Evolutionary conservation across 1,140 invertebrate genomes (phyloP).

Genomic region (Hormaphis cornu): DNA sequence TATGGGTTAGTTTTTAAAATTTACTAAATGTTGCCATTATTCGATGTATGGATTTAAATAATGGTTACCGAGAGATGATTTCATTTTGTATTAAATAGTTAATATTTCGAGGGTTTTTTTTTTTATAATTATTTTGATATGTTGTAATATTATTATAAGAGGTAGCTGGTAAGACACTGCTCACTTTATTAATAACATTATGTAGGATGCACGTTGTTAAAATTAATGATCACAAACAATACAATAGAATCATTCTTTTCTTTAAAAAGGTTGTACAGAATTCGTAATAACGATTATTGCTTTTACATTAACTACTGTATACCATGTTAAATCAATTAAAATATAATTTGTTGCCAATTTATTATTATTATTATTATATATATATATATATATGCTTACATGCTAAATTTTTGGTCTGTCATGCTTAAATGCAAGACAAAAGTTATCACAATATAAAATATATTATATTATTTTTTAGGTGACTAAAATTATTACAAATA

Average conservation of each 20-base stretch:
- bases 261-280: not conserved
- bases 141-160: not conserved
- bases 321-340: constrained; percentile 26
- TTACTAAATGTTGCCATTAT: too few relatives aligned
- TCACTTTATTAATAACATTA: not conserved
- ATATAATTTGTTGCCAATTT: constrained; percentile 6
- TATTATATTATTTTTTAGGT: constrained; percentile 15
- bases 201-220: not conserved
- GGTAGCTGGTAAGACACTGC: not conserved
- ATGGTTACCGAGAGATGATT: too few relatives aligned
- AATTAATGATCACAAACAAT: not conserved
- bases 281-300: constrained; percentile 25
- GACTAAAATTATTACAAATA: constrained; percentile 15
- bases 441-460: constrained; percentile 27
- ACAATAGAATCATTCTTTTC: not conserved
- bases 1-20: too few relatives aligned
- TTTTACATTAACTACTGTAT: constrained; percentile 26
- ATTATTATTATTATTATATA: too few relatives aligned
- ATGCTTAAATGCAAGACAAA: constrained; percentile 27
- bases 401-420: constrained; percentile 31
- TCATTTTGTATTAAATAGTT: not conserved
- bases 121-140: not conserved
- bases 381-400: constrained; percentile 18
- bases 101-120: not conserved
- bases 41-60: too few relatives aligned